phyloP scores from a whole-genome alignment of 64 coral and sea anemone species.

The Montipora capricornis region DNA sequence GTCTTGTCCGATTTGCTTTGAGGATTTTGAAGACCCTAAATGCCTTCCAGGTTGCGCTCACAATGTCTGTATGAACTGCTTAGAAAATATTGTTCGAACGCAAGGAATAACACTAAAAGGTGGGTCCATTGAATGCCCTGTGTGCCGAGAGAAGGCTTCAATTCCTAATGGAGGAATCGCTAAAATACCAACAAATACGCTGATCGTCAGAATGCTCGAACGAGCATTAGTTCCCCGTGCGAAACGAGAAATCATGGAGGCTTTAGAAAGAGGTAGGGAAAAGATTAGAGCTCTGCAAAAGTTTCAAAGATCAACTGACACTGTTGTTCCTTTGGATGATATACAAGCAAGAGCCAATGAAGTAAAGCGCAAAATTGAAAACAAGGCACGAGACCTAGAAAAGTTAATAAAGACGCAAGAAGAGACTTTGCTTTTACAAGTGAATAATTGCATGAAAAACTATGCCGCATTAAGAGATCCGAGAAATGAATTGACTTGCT shows the following conservation, averaged over 20 bases:
- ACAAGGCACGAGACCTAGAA: not conserved
- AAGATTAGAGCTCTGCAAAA: conserved; percentile 30
- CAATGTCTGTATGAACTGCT: conserved; percentile 66
- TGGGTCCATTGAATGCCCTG: conserved; percentile 57
- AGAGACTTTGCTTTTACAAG: conserved; percentile 34
- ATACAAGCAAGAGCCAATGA: not conserved
- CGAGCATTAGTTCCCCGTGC: conserved; percentile 60
- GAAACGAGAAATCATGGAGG: conserved; percentile 49
- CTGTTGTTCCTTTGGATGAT: not conserved
- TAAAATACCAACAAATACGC: conserved; percentile 62
- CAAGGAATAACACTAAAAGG: not conserved
- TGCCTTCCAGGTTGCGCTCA: conserved; percentile 83
- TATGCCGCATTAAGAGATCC: not conserved
- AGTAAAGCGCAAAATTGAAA: not conserved
- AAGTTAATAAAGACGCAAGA: conserved; percentile 47
- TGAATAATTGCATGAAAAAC: conserved; percentile 59
- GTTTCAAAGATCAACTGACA: not conserved
- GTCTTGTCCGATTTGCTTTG: conserved; percentile 79
- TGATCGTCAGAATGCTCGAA: conserved; percentile 82
- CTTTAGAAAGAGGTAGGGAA: conserved; percentile 68
- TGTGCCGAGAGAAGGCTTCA: conserved; percentile 51
- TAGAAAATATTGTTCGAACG: conserved; percentile 55
- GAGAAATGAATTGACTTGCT: conserved; percentile 32
- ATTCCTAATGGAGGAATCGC: conserved; percentile 68
- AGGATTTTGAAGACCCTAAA: conserved; percentile 83